These are phyloP conservation scores for Setipinna tenuifilis DNA, from an alignment of 2,797 vertebrate genomes.

Conservation along the genomic window DNA sequence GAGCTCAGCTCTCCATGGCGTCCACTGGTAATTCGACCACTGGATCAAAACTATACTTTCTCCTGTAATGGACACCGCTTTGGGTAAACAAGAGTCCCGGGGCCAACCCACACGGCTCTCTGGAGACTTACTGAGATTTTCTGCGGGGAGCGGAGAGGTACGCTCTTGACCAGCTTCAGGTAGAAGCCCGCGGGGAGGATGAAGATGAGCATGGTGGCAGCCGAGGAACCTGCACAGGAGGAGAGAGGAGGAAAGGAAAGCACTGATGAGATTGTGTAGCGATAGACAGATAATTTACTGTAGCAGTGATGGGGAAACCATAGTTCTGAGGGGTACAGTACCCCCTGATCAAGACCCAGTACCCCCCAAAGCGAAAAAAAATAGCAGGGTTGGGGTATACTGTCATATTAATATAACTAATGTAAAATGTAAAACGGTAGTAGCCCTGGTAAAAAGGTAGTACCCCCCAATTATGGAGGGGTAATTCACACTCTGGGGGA, in stretches of 20 bases:
- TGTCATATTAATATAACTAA: no score
- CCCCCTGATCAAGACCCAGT: no score
- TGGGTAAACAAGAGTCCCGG: not conserved
- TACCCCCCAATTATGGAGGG: no score
- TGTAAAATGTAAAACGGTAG: no score
- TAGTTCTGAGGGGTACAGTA: no score
- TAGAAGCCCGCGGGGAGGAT: slow-evolving; percentile 96
- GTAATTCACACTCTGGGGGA: no score
- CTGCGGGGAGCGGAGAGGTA: slow-evolving; percentile 85
- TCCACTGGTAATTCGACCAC: no score
- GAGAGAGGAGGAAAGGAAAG: slow-evolving; percentile 4
- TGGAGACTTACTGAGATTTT: slow-evolving; percentile 88
- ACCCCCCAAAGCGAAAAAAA: no score
- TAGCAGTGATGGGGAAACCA: no score
- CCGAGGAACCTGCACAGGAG: slow-evolving; percentile 84
- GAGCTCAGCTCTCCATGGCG: not conserved
- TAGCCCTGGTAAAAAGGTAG: no score
- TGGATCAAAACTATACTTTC: not conserved
- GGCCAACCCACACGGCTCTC: not conserved
- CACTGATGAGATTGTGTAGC: not conserved
- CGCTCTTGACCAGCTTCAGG: slow-evolving; percentile 88
- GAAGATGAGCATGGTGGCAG: slow-evolving; percentile 96
- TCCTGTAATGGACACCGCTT: not conserved
- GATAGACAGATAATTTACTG: no score
- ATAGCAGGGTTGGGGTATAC: no score